Base-by-base conservation (phyloP, 2,888 invertebrate species). In the Bimastos eiseni region DNA sequence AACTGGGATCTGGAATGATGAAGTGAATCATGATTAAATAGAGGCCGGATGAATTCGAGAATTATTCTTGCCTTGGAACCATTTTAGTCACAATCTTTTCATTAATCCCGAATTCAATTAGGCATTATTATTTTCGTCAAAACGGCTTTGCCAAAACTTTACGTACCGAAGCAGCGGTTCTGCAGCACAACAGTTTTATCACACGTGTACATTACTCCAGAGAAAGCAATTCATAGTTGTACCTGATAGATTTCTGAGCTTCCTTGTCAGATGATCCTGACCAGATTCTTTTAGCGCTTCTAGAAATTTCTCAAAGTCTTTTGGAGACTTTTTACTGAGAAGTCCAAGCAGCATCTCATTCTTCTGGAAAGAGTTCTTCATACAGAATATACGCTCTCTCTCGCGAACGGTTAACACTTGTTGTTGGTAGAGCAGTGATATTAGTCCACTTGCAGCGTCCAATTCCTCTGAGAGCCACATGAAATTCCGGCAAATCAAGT, bases 401-500 rank as follows among this genome's bases (percentile, higher is more conserved):
- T 70, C 70, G 11, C 70, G 70, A 6, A n/a, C 30, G 8, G 70
- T 70, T 17, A 70, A n/a, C 30, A 70, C 70, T 0, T 70, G 8
- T 70, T n/a, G 8, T 70, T 70, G 70, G 17, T 70, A 70, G 0
- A 70, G 70, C 70, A 70, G 30, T n/a, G 70, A n/a, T n/a, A n/a
- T 70, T 3, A 70, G 70, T n/a, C 70, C 70, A 70, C 11, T 70
- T 70, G 30, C n/a, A 11, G n/a, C n/a, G n/a, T 70, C 70, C 8
- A 70, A 1, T 8, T 70, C n/a, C 4, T 70, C 70, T 70, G 70
- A 70, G 30, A 70, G 13, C 70, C 70, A 70, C 13, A 70, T 70
- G 70, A 70, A 70, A 70, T 70, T 70, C n/a, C 70, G 70, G n/a
- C n/a, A n/a, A 70, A 70, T 70, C 70, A 70, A 70, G 70, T 70